These are phyloP conservation scores for Lasioglossum malachurum DNA, from an alignment of 2,888 invertebrate species.

Conservation along the genomic window DNA sequence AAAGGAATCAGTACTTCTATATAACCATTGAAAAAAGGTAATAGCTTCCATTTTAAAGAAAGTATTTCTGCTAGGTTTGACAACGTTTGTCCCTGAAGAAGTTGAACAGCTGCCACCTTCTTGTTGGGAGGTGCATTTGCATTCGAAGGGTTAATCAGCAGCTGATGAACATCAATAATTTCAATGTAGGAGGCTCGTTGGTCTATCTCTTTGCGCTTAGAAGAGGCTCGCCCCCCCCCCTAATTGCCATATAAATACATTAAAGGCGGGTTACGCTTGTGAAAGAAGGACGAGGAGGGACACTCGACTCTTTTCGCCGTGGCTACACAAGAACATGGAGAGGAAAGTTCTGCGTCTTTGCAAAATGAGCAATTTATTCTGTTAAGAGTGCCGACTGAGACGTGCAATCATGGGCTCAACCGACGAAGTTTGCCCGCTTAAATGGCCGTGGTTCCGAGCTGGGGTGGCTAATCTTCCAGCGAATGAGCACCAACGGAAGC, in stretches of 20 bases:
- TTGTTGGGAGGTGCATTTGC: background rate
- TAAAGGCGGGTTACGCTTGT: background rate
- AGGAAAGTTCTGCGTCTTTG: slow-evolving; percentile 52
- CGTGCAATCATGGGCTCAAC: slow-evolving; percentile 71
- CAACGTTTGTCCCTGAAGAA: too few relatives aligned
- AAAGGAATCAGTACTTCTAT: too few relatives aligned
- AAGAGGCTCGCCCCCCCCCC: background rate
- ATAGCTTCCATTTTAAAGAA: too few relatives aligned
- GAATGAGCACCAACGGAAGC: slow-evolving; percentile 68
- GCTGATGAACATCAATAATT: slow-evolving; percentile 3
- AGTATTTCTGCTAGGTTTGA: too few relatives aligned
- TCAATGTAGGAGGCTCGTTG: background rate
- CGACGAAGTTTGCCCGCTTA: slow-evolving; percentile 72
- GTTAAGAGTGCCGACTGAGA: slow-evolving; percentile 66
- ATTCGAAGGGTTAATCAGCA: background rate
- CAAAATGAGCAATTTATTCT: slow-evolving; percentile 73
- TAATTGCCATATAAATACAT: slow-evolving; percentile 44
- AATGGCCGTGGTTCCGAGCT: slow-evolving; percentile 71
- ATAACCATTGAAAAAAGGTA: too few relatives aligned
- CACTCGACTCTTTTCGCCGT: slow-evolving; percentile 11
- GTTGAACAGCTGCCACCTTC: too few relatives aligned
- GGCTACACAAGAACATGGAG: slow-evolving; percentile 2
- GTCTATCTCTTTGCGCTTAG: background rate
- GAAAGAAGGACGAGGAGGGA: slow-evolving; percentile 4
- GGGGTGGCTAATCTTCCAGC: slow-evolving; percentile 75